Evolutionary conservation across 2,113 vertebrate genomes (phyloP), one percentile per base, ranked within the genome.

Genomic region (Pheucticus melanocephalus): DNA sequence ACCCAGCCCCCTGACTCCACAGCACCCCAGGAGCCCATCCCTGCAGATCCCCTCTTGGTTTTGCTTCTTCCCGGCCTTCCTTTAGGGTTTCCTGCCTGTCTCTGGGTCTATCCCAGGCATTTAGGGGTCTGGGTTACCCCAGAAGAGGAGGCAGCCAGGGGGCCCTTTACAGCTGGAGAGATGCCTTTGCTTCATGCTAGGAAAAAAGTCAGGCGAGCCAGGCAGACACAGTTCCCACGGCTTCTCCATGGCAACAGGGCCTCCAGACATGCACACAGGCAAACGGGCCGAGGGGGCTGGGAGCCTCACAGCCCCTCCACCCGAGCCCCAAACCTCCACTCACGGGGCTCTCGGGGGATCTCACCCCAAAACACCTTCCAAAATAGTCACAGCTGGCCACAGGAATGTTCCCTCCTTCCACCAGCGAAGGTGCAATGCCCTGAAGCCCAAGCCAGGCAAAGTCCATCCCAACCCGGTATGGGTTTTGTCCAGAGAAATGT

Each of bases 191-290:
- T 90, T 96, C 10, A 1, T 86, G 94, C 79, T 77, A 35, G 88
- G 81, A 88, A 37, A 35, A 42, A n/a, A 93, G 88, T 82, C 66
- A 69, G 92, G 73, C 47, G 0, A 95, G 71, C 27, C 85, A 90
- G 54, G 86, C 94, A 94, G 95, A 66, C 88, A 70, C 88, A 51
- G 76, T 77, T 97, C 91, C 94, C 94, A 95, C 82, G 15, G 1
- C 86, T 94, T 96, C 95, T 96, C 96, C 96, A 97, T 97, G 96
- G 96, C 96, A 97, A 97, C 96, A 81, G 94, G 95, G 94, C 92
- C 92, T 95, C 80, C 88, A 92, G 91, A 94, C 64, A 85, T 0
- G 1, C 68, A 80, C 14, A 23, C 39, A 88, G 96, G 75, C 61
- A 88, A 88, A 19, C 10, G 9, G 82, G 73, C 47, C 3, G 6